Percentiles rank a stretch among this genome's conserved stretches.
Evolutionary conservation across 1,140 invertebrate species (phyloP).

Genomic region (Drosophila insularis): DNA sequence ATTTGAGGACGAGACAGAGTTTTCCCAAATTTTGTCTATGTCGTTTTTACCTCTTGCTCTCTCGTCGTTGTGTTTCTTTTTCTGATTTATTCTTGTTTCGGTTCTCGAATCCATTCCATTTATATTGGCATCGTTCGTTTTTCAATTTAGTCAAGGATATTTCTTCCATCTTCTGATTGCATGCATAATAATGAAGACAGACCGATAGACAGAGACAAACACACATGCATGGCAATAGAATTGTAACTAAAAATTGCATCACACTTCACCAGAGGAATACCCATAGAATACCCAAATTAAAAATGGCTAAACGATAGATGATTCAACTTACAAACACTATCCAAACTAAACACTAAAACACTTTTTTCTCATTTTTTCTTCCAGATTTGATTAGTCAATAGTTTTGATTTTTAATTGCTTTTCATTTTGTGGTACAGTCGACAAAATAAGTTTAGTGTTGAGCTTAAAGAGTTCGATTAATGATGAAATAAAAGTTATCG

Average conservation of each 20-base stretch:
- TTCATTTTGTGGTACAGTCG: too few species aligned
- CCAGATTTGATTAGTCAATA: too few species aligned
- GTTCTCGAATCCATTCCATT: neutral
- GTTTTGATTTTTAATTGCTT: too few species aligned
- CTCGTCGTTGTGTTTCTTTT: too few species aligned
- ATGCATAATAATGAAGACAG: conserved; percentile 74
- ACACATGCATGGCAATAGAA: conserved; percentile 42
- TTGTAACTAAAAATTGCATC: conserved; percentile 44
- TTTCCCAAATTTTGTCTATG: conserved; percentile 18
- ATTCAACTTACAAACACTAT: neutral
- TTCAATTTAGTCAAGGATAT: conserved; percentile 58
- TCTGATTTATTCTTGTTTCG: neutral
- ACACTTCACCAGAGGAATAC: conserved; percentile 12
- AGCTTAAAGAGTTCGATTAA: too few species aligned
- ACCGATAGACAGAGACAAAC: conserved; percentile 1
- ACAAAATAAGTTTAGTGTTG: too few species aligned
- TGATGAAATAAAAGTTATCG: too few species aligned
- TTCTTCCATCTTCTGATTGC: conserved; percentile 41
- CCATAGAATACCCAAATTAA: neutral
- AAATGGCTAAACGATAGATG: neutral
- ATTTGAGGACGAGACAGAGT: conserved; percentile 37
- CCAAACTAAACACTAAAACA: too few species aligned
- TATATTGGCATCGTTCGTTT: conserved; percentile 25
- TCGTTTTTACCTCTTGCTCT: neutral
- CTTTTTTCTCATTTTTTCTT: too few species aligned